Evolutionary conservation across 2,888 invertebrate species (phyloP).

Genomic region (Pimpla rufipes): DNA sequence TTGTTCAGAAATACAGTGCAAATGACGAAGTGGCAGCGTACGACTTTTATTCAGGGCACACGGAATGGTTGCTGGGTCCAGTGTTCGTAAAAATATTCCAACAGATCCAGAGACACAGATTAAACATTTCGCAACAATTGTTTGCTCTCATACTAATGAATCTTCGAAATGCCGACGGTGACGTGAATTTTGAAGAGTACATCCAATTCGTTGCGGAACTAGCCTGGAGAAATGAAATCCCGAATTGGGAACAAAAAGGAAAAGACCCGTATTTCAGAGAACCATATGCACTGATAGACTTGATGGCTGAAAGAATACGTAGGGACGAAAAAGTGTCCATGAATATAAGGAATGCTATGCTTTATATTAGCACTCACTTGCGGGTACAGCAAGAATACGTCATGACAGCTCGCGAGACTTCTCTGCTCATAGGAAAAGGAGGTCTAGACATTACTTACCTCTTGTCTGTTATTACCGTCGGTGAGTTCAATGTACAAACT

Average conservation of each 20-base stretch:
- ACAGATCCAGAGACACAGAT: slow-evolving; percentile 19
- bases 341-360: slow-evolving; percentile 60
- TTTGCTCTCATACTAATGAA: slow-evolving; percentile 69
- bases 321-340: slow-evolving; percentile 12
- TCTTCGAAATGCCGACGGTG: slow-evolving; percentile 66
- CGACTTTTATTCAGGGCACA: slow-evolving; percentile 58
- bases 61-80: slow-evolving; percentile 63
- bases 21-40: slow-evolving; percentile 39
- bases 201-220: slow-evolving; percentile 65
- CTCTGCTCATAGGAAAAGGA: slow-evolving; percentile 23
- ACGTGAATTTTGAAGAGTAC: slow-evolving; percentile 73
- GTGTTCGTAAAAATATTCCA: slow-evolving; percentile 66
- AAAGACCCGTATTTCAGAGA: slow-evolving; percentile 14
- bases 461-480: slow-evolving; percentile 60
- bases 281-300: slow-evolving; percentile 63
- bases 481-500: slow-evolving; percentile 58
- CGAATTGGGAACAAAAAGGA: slow-evolving; percentile 62
- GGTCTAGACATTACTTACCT: slow-evolving; percentile 57
- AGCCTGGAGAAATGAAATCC: slow-evolving; percentile 44
- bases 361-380: slow-evolving; percentile 68
- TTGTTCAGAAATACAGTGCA: background rate
- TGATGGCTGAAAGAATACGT: slow-evolving; percentile 55
- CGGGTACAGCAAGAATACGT: background rate
- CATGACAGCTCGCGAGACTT: slow-evolving; percentile 33
- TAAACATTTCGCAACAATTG: slow-evolving; percentile 65